Base-by-base conservation (phyloP, 2,113 vertebrate genomes). In the Hippocampus zosterae region DNA sequence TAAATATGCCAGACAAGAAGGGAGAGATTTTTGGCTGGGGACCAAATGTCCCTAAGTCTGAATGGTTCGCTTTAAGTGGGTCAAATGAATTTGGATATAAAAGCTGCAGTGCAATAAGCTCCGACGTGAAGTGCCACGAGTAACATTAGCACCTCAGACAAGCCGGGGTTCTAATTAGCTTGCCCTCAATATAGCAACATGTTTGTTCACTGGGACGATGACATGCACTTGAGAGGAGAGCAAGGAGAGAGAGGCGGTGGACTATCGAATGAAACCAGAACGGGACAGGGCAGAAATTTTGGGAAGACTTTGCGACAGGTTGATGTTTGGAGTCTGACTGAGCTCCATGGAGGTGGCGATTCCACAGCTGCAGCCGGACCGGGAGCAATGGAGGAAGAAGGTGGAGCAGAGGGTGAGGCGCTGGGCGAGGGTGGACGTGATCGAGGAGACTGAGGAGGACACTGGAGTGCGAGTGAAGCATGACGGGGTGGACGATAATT, bases 141-240 rank as follows among this genome's bases (percentile, higher is more conserved):
- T 64, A 12, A 65, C 56, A 16, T 12, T 18, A 61, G 72, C 66
- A 42, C 23, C 37, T 27, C 11, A 73, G 61, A 71, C 29, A 18
- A 67, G 62, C 13, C 68, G 40, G 66, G 56, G 80, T 80, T 80
- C 66, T 68, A 25, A 68, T 80, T 37, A 62, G 71, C 70, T 57
- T 67, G 73, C 81, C 63, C 64, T 44, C 23, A 60, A 80, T 73
- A 85, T 75, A 76, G 75, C 60, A 23, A 44, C 37, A 53, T 69
- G 52, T 82, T 71, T 69, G 66, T 76, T 67, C 66, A 74, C 79
- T 73, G 66, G 57, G 68, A 69, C 66, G 72, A 73, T 71, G 53
- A 59, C 68, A 27, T 68, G 70, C 18, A 61, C 13, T 65, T 57
- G n/a, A n/a, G 74, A 74, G 55, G 76, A 70, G 44, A 56, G 42